Conservation (phyloP, 2,888 invertebrate species). For the Acanthosepion pharaonis region DNA sequence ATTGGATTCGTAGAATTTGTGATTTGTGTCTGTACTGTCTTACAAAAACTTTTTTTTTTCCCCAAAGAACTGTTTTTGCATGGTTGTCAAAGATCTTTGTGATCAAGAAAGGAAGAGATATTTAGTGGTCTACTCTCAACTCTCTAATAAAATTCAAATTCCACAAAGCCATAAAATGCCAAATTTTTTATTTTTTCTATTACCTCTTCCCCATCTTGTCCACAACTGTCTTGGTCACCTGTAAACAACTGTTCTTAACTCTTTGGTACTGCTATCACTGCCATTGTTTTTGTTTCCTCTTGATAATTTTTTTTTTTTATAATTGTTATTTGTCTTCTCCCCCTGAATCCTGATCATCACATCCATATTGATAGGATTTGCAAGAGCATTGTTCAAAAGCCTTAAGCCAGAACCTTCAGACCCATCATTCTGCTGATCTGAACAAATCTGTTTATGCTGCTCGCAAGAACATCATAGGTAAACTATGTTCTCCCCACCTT, state of each 20-base stretch:
- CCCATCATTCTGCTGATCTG: neutral
- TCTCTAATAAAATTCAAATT: too few species aligned
- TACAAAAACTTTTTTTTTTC: neutral
- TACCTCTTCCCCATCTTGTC: neutral
- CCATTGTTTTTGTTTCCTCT: neutral
- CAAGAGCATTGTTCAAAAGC: conserved; percentile 34
- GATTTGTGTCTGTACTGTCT: neutral
- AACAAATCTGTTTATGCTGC: neutral
- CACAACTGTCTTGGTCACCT: neutral
- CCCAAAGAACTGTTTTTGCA: neutral
- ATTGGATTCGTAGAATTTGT: neutral
- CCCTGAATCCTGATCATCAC: neutral
- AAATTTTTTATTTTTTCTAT: neutral
- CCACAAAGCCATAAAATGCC: too few species aligned
- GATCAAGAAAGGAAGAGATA: neutral
- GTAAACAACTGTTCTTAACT: neutral
- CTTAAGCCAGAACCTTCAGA: conserved; percentile 5
- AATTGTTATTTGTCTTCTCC: neutral
- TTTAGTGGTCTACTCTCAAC: too few species aligned
- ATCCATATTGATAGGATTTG: neutral
- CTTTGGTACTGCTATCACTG: neutral
- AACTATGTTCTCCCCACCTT: neutral
- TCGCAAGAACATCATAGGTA: conserved; percentile 21
- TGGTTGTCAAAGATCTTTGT: neutral
- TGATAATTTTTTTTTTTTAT: neutral